Evolutionary conservation across 2,113 vertebrate genomes (phyloP), one percentile per base, ranked within the genome.

Genomic region (Sakesphorus luctuosus): DNA sequence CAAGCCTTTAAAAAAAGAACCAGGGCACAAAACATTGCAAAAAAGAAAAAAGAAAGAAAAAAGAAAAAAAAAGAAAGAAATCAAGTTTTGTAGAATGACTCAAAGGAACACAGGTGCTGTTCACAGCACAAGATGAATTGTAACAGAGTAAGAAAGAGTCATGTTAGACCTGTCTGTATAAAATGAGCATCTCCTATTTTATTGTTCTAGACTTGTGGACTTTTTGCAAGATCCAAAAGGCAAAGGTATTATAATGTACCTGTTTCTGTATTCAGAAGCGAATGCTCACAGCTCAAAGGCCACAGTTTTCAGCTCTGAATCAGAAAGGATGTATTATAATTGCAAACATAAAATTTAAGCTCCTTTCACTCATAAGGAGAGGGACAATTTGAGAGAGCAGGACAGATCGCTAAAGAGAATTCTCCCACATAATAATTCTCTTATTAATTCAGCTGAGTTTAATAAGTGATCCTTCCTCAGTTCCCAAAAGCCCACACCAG

Each of bases 401-500:
- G 73, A 67, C 49, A 82, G 85, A 90, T 75, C 2, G 9, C 79
- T 90, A 68, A 75, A 74, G 84, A 96, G 92, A 96, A 94, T 97
- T 94, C 79, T 95, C 65, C 44, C 40, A 84, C 93, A 91, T 81
- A 77, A 72, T 85, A 92, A 95, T 93, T 79, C 68, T 87, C 44
- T 71, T 93, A 94, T 84, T 94, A 96, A 93, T 96, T 93, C 94
- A 89, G 76, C 61, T 78, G 90, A 95, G 40, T 92, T 94, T 96
- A 92, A 84, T 75, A 92, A 84, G 56, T 9, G 73, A 92, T 81
- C 76, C 72, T 90, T 90, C 77, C 67, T 93, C 83, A 68, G 73
- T 65, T 44, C 85, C 73, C 93, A 81, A 90, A 95, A 96, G 65
- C 82, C 66, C 56, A 72, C n/a, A 94, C 23, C n/a, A 90, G 68